Evolutionary conservation across 1,140 invertebrate genomes (phyloP).

Genomic region (Drosophila pallidifrons): DNA sequence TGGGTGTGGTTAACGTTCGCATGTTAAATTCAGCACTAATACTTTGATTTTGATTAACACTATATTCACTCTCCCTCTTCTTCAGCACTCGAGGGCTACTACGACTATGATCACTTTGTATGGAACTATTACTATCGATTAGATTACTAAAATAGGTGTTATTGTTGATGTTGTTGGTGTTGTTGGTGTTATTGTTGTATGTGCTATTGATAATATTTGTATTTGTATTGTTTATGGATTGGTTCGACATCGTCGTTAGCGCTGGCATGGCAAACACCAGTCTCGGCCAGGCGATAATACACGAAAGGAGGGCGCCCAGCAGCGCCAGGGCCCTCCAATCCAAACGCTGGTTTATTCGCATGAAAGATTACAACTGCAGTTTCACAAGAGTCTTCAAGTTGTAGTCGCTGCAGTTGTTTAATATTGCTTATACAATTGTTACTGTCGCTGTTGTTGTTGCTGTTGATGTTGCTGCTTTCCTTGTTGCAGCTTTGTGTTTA

Average conservation of each 20-base stretch:
- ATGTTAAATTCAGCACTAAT: constrained; percentile 80
- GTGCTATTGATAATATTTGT: constrained; percentile 12
- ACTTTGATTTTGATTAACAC: constrained; percentile 81
- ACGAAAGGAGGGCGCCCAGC: constrained; percentile 84
- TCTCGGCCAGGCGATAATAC: constrained; percentile 74
- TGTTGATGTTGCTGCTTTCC: background rate
- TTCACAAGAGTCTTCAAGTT: constrained; percentile 49
- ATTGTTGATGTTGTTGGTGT: constrained; percentile 16
- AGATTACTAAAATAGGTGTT: constrained; percentile 18
- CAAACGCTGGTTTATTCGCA: constrained; percentile 84
- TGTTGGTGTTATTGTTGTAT: constrained; percentile 2
- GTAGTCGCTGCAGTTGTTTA: background rate
- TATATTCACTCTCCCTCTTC: constrained; percentile 54
- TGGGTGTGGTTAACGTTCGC: constrained; percentile 60
- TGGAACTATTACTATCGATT: constrained; percentile 65
- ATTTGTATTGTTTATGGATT: constrained; percentile 38
- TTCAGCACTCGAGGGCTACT: constrained; percentile 62
- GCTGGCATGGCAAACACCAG: constrained; percentile 76
- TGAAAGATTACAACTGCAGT: constrained; percentile 77
- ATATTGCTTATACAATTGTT: constrained; percentile 28
- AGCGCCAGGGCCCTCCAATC: constrained; percentile 85
- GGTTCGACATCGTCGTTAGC: constrained; percentile 44
- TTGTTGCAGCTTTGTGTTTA: constrained; percentile 15
- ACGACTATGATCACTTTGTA: constrained; percentile 80
- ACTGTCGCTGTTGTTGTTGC: constrained; percentile 21